phyloP scores from a whole-genome alignment of 2,888 invertebrate species.

The Himalopsyche kuldschensis region DNA sequence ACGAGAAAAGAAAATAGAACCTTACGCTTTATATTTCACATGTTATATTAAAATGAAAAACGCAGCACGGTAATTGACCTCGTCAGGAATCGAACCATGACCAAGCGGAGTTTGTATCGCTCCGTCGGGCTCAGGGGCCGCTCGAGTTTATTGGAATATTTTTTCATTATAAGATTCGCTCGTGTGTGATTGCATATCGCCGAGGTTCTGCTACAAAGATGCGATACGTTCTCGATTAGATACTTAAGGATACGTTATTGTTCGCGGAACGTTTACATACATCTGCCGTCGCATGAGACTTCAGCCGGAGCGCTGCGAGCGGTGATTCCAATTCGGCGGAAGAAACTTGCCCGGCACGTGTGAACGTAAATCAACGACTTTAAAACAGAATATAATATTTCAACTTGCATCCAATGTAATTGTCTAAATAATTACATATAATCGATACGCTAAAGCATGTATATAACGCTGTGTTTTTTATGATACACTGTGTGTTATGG shows the following conservation, averaged over 20 bases:
- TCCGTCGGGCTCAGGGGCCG: too few relatives aligned
- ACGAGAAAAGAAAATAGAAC: too few relatives aligned
- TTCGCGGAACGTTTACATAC: background rate
- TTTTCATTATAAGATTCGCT: background rate
- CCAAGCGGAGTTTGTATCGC: too few relatives aligned
- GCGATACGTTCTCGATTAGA: background rate
- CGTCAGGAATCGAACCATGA: too few relatives aligned
- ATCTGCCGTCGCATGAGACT: background rate
- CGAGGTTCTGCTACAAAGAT: background rate
- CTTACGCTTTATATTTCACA: too few relatives aligned
- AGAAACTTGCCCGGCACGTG: background rate
- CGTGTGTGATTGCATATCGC: background rate
- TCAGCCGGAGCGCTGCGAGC: background rate
- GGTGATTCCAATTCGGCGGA: background rate
- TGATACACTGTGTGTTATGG: too few relatives aligned
- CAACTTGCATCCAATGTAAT: too few relatives aligned
- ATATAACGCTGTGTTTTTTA: too few relatives aligned
- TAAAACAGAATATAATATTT: background rate
- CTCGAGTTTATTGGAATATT: background rate
- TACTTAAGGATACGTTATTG: background rate
- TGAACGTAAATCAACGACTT: background rate
- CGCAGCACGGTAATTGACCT: too few relatives aligned
- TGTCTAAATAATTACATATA: too few relatives aligned
- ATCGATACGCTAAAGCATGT: too few relatives aligned
- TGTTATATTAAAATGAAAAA: too few relatives aligned